Percentiles rank a stretch among this genome's conserved stretches.
Evolutionary conservation across 2,797 vertebrate genomes (phyloP).

Genomic region (Poecilia gillii): DNA sequence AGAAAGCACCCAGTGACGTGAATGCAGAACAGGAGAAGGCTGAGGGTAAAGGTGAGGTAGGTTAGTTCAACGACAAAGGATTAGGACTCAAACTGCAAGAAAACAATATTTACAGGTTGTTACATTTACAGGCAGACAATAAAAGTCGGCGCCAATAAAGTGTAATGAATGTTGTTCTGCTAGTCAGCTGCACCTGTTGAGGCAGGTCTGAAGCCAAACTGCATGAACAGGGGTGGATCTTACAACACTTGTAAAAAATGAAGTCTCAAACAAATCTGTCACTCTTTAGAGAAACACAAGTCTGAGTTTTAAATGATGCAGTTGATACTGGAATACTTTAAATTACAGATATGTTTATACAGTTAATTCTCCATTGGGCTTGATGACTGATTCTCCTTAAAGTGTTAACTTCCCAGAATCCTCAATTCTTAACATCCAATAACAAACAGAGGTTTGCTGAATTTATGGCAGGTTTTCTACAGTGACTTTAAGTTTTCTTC

Average conservation of each 20-base stretch:
- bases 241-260: background rate
- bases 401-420: background rate
- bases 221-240: background rate
- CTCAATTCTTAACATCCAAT: background rate
- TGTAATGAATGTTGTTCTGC: slow-evolving; percentile 7
- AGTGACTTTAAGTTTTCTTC: background rate
- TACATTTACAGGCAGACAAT: slow-evolving; percentile 26
- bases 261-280: background rate
- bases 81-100: slow-evolving; percentile 12
- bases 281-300: background rate
- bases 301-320: background rate
- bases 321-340: background rate
- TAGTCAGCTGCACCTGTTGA: slow-evolving; percentile 32
- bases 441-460: background rate
- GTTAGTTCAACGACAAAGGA: slow-evolving; percentile 39
- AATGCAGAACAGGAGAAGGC: slow-evolving; percentile 43
- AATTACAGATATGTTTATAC: background rate
- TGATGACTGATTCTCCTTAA: background rate
- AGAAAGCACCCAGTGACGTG: slow-evolving; percentile 24
- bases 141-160: slow-evolving; percentile 19
- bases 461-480: background rate
- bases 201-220: slow-evolving; percentile 3
- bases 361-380: background rate
- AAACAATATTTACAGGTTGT: slow-evolving; percentile 28
- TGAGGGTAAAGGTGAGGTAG: slow-evolving; percentile 69